Evolutionary conservation across 2,113 vertebrate genomes (phyloP), one percentile per base, ranked within the genome.

Genomic region (Recurvirostra avosetta): DNA sequence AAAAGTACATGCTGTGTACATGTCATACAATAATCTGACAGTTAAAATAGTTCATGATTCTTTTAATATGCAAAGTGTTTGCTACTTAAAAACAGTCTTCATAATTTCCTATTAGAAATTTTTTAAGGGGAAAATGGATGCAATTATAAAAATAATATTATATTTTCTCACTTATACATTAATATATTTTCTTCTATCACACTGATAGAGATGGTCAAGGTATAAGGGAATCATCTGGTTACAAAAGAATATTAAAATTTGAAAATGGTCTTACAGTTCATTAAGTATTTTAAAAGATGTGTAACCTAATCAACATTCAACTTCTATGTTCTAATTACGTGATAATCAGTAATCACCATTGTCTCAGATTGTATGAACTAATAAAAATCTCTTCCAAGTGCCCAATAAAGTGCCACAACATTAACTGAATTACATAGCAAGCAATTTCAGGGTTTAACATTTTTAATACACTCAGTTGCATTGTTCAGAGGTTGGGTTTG

Each of bases 301-400:
- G 12, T 86, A 83, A 86, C 22, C 27, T 92, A 94, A 92, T 95
- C 20, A 12, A 74, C 43, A 81, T 91, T 89, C 49, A 88, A 52
- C 34, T 56, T 95, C 50, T 55, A 47, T 80, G 27, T 88, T 87
- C 72, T 90, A 93, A 90, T 97, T 91, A 92, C 5, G 4, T 73
- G 62, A 74, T 76, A 87, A 97, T 92, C 84, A 88, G 72, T 68
- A 93, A 95, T 86, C 90, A 94, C 34, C 67, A 81, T 81, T 92
- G 12, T 85, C 56, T 95, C 38, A 56, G 38, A 59, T 75, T 55
- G 90, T 52, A 79, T 27, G 59, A 86, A 66, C 45, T 83, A 85
- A 92, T 86, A 96, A 92, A 90, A 95, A 80, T 66, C 63, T 73
- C 18, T 94, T 76, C 65, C 47, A 83, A 87, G 27, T 74, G 66